These are phyloP conservation scores for Scleropages formosus DNA, from an alignment of 2,797 vertebrate species.

Conservation along the genomic window DNA sequence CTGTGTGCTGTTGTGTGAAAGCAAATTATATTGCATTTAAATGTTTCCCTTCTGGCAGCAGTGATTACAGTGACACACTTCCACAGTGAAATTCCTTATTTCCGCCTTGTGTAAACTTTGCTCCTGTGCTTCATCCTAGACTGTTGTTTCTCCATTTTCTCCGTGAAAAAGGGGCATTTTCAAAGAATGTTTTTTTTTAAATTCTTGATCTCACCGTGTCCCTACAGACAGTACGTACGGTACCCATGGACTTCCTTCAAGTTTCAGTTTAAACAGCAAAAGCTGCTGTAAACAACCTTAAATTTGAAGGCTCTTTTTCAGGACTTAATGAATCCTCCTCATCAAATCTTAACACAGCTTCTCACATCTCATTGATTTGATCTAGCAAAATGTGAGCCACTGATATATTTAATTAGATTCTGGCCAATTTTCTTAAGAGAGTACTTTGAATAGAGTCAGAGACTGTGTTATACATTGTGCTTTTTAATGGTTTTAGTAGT, in stretches of 20 bases:
- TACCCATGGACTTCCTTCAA: too few species aligned
- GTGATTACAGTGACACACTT: too few species aligned
- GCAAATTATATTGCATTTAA: neutral
- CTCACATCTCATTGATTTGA: conserved; percentile 10
- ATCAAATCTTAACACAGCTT: neutral
- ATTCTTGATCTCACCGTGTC: too few species aligned
- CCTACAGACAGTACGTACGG: too few species aligned
- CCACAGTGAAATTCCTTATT: too few species aligned
- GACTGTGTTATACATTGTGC: neutral
- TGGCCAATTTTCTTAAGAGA: neutral
- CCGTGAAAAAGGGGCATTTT: neutral
- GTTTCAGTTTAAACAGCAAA: too few species aligned
- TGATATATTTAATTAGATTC: conserved; percentile 14
- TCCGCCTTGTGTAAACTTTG: too few species aligned
- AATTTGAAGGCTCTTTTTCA: conserved; percentile 11
- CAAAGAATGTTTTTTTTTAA: too few species aligned
- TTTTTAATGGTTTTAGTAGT: conserved; percentile 5
- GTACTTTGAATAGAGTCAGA: neutral
- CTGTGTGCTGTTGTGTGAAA: neutral
- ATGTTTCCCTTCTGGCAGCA: neutral
- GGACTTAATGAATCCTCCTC: conserved; percentile 13
- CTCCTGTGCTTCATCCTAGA: neutral
- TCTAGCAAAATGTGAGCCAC: conserved; percentile 18
- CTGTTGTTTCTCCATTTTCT: neutral
- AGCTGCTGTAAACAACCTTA: too few species aligned